phyloP scores from a whole-genome alignment of 2,888 invertebrate species.

The Callyntrura sp. region DNA sequence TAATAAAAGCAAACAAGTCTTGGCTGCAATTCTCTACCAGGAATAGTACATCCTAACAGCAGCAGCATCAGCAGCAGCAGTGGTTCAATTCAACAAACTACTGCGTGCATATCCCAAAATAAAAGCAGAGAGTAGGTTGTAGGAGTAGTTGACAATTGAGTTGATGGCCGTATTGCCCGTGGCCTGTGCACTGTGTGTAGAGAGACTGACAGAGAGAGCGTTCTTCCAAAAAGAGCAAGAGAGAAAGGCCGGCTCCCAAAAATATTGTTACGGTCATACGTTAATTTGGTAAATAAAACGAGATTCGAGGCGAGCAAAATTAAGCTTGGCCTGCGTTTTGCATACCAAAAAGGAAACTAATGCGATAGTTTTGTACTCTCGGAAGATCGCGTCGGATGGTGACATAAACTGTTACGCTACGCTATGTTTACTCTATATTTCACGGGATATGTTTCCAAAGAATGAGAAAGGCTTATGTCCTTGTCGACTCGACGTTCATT shows the following conservation, averaged over 20 bases:
- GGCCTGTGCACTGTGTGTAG: neutral
- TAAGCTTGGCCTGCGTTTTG: conserved; percentile 1
- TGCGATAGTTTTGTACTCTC: no score
- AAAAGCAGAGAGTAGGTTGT: neutral
- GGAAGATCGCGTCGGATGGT: no score
- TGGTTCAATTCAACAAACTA: conserved; percentile 37
- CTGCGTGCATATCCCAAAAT: conserved; percentile 14
- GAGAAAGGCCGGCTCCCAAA: neutral
- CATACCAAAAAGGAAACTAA: no score
- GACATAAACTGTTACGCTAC: no score
- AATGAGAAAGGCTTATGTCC: no score
- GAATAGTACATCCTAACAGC: no score
- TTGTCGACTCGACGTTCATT: no score
- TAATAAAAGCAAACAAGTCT: conserved; percentile 63
- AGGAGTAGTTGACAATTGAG: conserved; percentile 12
- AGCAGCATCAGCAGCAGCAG: neutral
- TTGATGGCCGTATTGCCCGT: neutral
- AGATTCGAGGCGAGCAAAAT: conserved; percentile 43
- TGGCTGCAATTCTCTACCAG: no score
- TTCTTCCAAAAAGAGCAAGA: neutral
- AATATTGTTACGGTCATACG: conserved; percentile 64
- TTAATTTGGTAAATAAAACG: conserved; percentile 61
- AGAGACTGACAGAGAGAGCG: no score
- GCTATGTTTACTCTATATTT: no score
- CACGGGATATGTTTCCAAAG: no score